phyloP scores from a whole-genome alignment of 2,797 vertebrate genomes.

The Anniella stebbinsi region DNA sequence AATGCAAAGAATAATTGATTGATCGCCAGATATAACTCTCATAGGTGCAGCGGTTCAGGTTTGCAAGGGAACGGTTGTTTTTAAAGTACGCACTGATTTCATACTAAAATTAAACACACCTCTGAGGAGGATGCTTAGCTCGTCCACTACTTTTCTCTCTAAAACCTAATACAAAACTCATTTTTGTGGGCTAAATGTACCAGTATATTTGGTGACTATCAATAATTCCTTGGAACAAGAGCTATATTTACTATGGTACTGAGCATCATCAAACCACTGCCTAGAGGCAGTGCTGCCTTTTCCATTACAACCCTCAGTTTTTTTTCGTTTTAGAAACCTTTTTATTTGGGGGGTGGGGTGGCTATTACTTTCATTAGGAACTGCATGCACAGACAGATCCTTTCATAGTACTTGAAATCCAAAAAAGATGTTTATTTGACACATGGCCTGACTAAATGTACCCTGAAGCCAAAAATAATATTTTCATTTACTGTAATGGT shows the following conservation, averaged over 20 bases:
- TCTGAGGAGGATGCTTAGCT: not conserved
- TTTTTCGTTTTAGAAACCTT: not conserved
- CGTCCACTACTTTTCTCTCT: not conserved
- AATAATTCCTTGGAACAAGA: not conserved
- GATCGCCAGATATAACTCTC: not conserved
- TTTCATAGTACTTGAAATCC: not conserved
- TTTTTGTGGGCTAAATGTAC: not conserved
- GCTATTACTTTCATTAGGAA: not conserved
- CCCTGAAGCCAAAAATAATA: not conserved
- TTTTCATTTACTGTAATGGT: accelerated
- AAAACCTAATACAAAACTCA: not conserved
- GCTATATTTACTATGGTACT: not conserved
- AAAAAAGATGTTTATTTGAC: not conserved
- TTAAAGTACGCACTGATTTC: conserved; percentile 38
- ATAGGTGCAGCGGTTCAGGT: not conserved
- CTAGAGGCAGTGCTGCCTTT: conserved; percentile 15
- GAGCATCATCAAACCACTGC: not conserved
- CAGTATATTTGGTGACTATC: accelerated
- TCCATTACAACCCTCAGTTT: not conserved
- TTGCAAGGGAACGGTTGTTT: not conserved
- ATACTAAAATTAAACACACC: not conserved
- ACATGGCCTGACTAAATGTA: not conserved
- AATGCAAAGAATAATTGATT: accelerated
- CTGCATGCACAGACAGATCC: accelerated
- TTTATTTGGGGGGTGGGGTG: not conserved